Evolutionary conservation across 2,888 invertebrate genomes (phyloP), one percentile per base, ranked within the genome.

Genomic region (Apamea anceps): DNA sequence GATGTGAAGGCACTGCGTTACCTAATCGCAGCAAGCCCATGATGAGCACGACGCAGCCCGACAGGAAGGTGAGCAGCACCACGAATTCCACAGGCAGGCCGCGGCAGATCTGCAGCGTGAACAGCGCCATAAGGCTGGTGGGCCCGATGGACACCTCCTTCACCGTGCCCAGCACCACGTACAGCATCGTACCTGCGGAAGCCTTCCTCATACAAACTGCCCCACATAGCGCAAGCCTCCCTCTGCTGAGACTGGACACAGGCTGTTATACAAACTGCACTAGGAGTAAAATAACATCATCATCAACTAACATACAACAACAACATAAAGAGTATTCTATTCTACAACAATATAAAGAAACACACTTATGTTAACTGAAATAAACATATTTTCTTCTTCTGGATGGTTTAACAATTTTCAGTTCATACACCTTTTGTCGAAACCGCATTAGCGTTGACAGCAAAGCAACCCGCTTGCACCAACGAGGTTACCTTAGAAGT

Each of bases 71-170:
- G 42, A 99, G 97, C 76, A 99, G 97, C 82, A 98, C 97, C 18
- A 98, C 98, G 93, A 98, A 98, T 91, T 98, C 98, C 0, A 98
- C 92, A 1, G 98, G 98, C 89, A 98, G 97, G 48, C 97, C 97
- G 83, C 97, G 97, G 74, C 98, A 98, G 89, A 98, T 98, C 91
- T 98, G 98, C 84, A 98, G 96, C 57, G 98, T 98, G 90, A 99
- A 96, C 75, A 99, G 97, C 60, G 99, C 98, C 99, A 99, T 99
- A 82, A 99, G 97, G 89, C 99, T 99, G 0, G 99, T 99, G 0
- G 99, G 99, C n/a, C 99, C 99, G 87, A 99, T 98, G 0, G 98
- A 98, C 5, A 98, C 98, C 96, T 98, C 98, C 92, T 98, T 98
- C 86, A 98, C 98, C 0, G 99, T 99, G 65, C 99, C 99, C 90